Base-by-base conservation (phyloP, 2,888 invertebrate species). In the Silvanus unidentatus region DNA sequence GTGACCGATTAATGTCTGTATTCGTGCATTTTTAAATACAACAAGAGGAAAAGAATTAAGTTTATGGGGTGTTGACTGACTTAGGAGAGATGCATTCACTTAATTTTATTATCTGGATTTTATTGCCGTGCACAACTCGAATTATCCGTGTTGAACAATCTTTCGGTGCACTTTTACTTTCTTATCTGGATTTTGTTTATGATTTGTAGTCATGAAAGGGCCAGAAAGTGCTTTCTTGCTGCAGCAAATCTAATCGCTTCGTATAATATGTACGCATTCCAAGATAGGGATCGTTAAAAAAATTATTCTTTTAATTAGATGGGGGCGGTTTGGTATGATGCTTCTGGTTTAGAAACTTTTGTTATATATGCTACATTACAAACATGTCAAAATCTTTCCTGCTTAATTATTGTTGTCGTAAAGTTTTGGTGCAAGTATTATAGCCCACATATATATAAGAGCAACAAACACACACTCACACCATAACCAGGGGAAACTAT, bases 11-110 rank as follows among this genome's bases (percentile, higher is more conserved):
- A 66, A 67, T 67, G 66, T 43, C 42, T 22, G 6, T 16, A 41
- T 35, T n/a, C 50, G 58, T 52, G 56, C 60, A 62, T 68, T 68
- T 66, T 68, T 65, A 62, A 53, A 54, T 53, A 47, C 48, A 49
- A 54, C 42, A 39, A 43, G 39, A 40, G 47, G 49, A 54, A 54
- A 32, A 3, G 32, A 5, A 9, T 28, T 5, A 58, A 62, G 57
- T 64, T 65, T 63, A 65, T 67, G 63, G 63, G 61, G 67, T 67
- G 69, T 58, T 57, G 65, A 69, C 60, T 59, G 48, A 55, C 55
- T 63, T 62, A 60, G 53, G 3, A 12, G 22, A 22, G 22, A 55
- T 57, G 54, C 55, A 55, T 59, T 54, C 59, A 49, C 54, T 54
- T 50, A 53, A 51, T 54, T 57, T 57, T 52, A 57, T 60, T 62